phyloP scores from a whole-genome alignment of 2,797 vertebrate species.

The Urosaurus nigricauda region DNA sequence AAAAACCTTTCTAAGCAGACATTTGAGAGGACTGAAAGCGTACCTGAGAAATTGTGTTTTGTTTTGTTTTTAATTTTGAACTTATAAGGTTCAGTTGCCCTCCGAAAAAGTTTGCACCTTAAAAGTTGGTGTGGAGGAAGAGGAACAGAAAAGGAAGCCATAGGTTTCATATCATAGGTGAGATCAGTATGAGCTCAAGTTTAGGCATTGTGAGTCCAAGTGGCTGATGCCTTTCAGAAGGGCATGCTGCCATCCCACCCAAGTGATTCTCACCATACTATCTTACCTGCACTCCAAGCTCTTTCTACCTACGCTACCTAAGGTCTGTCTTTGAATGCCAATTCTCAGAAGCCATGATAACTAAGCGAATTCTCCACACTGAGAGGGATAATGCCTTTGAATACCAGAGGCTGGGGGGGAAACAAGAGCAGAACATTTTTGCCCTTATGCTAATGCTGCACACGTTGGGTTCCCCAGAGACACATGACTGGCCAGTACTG shows the following conservation, averaged over 20 bases:
- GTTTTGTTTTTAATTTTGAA: neutral
- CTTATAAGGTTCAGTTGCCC: neutral
- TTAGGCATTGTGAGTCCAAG: neutral
- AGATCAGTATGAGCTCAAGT: too few species aligned
- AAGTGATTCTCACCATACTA: neutral
- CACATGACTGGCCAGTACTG: too few species aligned
- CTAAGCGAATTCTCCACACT: neutral
- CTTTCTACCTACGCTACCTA: neutral
- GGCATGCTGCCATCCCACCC: neutral
- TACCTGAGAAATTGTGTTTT: accelerated
- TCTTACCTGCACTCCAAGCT: neutral
- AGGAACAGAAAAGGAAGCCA: neutral
- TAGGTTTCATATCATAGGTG: neutral
- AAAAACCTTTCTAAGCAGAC: neutral
- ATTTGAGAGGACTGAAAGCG: constrained; percentile 20
- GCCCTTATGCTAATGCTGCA: too few species aligned
- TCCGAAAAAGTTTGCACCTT: too few species aligned
- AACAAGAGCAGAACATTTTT: too few species aligned
- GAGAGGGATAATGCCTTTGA: neutral
- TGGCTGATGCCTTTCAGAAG: neutral
- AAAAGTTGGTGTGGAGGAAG: neutral
- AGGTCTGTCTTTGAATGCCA: neutral
- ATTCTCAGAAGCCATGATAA: neutral
- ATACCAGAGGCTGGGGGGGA: too few species aligned
- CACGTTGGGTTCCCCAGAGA: too few species aligned